These are phyloP conservation scores for Zelleria hepariella DNA, from an alignment of 2,888 invertebrate species.

Conservation along the genomic window DNA sequence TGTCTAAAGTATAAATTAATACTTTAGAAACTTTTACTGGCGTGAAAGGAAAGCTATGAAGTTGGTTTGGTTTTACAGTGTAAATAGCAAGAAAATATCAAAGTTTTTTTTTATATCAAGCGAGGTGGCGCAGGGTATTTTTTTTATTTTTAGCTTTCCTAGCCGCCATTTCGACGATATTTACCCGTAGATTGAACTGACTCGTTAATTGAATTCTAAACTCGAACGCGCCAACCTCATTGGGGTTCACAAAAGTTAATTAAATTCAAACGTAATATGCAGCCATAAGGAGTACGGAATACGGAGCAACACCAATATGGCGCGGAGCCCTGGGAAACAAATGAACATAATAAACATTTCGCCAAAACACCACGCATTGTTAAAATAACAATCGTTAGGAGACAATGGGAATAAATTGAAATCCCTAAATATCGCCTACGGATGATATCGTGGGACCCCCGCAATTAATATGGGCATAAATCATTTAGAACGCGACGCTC, in stretches of 20 bases:
- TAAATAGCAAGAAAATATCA: too few relatives aligned
- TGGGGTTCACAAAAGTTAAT: conserved; percentile 41
- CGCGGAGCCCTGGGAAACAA: conserved; percentile 18
- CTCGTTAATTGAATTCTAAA: conserved; percentile 43
- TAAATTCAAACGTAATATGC: conserved; percentile 27
- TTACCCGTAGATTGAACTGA: conserved; percentile 12
- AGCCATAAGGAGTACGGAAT: neutral
- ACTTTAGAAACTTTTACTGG: too few relatives aligned
- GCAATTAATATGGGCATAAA: conserved; percentile 51
- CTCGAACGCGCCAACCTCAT: conserved; percentile 35
- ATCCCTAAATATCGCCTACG: conserved; percentile 28
- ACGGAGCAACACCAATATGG: neutral
- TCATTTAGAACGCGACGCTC: conserved; percentile 19
- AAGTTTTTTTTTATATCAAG: neutral
- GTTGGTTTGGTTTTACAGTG: too few relatives aligned
- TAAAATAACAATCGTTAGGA: conserved; percentile 25
- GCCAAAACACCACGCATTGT: conserved; percentile 18
- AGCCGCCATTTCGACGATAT: neutral
- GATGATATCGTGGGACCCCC: conserved; percentile 27
- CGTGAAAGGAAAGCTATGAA: too few relatives aligned
- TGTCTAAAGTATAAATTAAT: too few relatives aligned
- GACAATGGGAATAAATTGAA: conserved; percentile 37
- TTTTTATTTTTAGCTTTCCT: neutral
- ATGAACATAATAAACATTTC: conserved; percentile 14
- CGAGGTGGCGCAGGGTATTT: too few relatives aligned